A percentile compares a stretch with the other conserved stretches of the same genome.
Evolutionary conservation across 2,888 invertebrate genomes (phyloP).

Genomic region (Melanargia galathea): DNA sequence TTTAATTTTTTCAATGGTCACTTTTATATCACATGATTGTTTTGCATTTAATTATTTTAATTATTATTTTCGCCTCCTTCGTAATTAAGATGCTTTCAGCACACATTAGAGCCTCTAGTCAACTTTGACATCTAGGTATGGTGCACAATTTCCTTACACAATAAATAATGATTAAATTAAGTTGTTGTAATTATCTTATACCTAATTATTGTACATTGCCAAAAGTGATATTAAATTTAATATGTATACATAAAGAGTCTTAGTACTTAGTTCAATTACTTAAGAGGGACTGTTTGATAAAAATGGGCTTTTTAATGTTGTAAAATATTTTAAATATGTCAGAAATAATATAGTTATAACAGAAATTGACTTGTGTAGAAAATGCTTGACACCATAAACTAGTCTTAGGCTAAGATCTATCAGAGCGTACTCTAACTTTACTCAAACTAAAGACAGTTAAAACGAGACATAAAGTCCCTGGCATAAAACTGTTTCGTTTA

Average conservation of each 20-base stretch:
- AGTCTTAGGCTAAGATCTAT: neutral
- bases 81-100: slow-evolving; percentile 3
- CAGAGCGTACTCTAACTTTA: too few relatives aligned
- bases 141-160: slow-evolving; percentile 8
- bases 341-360: slow-evolving; percentile 4
- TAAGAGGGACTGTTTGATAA: slow-evolving; percentile 19
- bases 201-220: slow-evolving; percentile 39
- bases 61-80: neutral
- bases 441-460: too few relatives aligned
- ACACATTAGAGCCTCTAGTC: slow-evolving; percentile 3
- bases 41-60: neutral
- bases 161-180: slow-evolving; percentile 12
- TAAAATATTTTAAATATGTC: slow-evolving; percentile 5
- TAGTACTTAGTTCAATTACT: slow-evolving; percentile 36
- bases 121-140: slow-evolving; percentile 1
- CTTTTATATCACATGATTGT: neutral
- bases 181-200: slow-evolving; percentile 8
- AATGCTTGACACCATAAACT: neutral
- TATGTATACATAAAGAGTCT: slow-evolving; percentile 34
- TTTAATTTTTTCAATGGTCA: neutral
- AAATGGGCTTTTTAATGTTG: slow-evolving; percentile 18
- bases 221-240: slow-evolving; percentile 71
- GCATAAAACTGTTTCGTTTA: too few relatives aligned
- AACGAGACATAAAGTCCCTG: too few relatives aligned
- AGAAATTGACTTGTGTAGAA: slow-evolving; percentile 6